These are phyloP conservation scores for Xenopus laevis DNA, from an alignment of 2,113 vertebrate species.

Conservation along the genomic window DNA sequence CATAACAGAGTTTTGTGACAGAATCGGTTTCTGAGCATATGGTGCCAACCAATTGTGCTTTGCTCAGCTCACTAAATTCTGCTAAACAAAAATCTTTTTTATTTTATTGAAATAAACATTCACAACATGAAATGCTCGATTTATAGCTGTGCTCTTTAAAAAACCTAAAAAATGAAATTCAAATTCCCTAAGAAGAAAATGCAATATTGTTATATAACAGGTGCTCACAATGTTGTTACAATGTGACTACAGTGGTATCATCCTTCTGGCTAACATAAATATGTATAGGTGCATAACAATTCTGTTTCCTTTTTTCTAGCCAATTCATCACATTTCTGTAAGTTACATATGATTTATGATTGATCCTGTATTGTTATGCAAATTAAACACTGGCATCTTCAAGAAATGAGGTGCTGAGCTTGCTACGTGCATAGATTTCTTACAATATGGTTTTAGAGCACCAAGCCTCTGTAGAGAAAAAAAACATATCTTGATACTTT, in stretches of 20 bases:
- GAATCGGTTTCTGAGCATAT: constrained; percentile 19
- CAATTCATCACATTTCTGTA: constrained; percentile 57
- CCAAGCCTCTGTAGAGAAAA: too few species aligned
- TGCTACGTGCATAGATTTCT: constrained; percentile 22
- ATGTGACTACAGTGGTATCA: constrained; percentile 19
- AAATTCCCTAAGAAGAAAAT: constrained; percentile 37
- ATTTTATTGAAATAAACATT: constrained; percentile 37
- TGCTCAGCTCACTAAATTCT: constrained; percentile 19
- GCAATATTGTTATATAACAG: constrained; percentile 43
- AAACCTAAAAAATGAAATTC: constrained; percentile 33
- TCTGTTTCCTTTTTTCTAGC: constrained; percentile 56
- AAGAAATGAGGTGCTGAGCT: constrained; percentile 38
- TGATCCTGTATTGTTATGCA: constrained; percentile 59
- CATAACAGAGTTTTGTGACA: constrained; percentile 7
- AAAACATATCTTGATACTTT: not conserved
- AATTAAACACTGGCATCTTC: constrained; percentile 55
- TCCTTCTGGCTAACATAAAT: constrained; percentile 45
- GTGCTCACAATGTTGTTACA: constrained; percentile 36
- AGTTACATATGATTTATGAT: constrained; percentile 65
- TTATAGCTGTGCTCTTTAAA: constrained; percentile 32
- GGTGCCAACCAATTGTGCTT: not conserved
- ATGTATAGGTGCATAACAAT: constrained; percentile 43
- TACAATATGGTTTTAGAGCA: constrained; percentile 14
- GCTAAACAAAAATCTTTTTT: constrained; percentile 24
- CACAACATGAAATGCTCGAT: constrained; percentile 28